Evolutionary conservation across 2,113 vertebrate genomes (phyloP), one percentile per base, ranked within the genome.

Genomic region (Mus pahari): DNA sequence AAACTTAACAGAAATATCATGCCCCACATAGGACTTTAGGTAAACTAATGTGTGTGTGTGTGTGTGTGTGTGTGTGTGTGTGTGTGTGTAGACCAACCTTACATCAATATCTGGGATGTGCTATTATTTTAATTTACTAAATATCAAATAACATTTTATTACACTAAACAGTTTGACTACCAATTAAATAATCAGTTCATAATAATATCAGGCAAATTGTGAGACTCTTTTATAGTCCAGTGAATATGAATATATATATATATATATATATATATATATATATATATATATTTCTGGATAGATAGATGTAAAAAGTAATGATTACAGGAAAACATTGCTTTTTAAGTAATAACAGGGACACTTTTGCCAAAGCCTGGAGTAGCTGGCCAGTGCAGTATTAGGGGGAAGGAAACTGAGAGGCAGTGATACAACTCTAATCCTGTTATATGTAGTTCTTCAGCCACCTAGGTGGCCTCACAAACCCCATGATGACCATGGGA

Each of bases 171-270:
- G 17, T 88, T 7, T 96, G 55, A 90, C 66, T 4, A 16, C 1
- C n/a, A 70, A 82, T 81, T 94, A 48, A 86, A 83, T 92, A 79
- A 86, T 90, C 50, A 81, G 16, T 55, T 53, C n/a, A 48, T 50
- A 39, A 73, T 73, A 94, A 60, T 28, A 66, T 11, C 28, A 86
- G 13, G 1, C 0, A n/a, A 84, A 42, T 24, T 39, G 0, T 26
- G 86, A 73, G 86, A 10, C 28, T 89, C 5, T 42, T 92, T 95
- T 39, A 83, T 90, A 71, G 33, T 87, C 19, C 31, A 48, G 3
- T 31, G 13, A 75, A 70, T 7, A n/a, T 19, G 48, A 6, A 50
- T 50, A 53, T 53, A 53, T 53, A 48, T 20, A 42, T 79, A n/a
- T n/a, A 48, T 20, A 42, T 79, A 71, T 5, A n/a, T 20, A n/a